Evolutionary conservation across 2,888 invertebrate species (phyloP), one percentile per base, ranked within the genome.

Genomic region (Volucella bombylans): DNA sequence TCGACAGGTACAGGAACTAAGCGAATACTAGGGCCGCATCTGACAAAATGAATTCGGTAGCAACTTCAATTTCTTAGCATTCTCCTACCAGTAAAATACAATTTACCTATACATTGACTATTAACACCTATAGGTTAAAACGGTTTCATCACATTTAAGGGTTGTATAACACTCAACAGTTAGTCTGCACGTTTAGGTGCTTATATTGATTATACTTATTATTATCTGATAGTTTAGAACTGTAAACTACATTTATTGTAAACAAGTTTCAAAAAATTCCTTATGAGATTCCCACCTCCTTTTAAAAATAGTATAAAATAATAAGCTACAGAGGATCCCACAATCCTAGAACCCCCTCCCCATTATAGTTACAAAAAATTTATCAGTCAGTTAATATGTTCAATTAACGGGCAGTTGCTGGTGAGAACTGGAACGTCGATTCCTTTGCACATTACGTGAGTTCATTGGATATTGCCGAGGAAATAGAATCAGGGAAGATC

Each of bases 401-500:
- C 82, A 86, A 59, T 82, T 86, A 62, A 78, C 78, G 59, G 86
- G 82, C 82, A 82, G 82, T 67, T 79, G 82, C 74, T 82, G 86
- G 52, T 86, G 86, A 68, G 82, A 86, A 73, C 82, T 79, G 55
- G 86, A 86, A 82, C 82, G 74, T 76, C 86, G 64, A 64, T 86
- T 79, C 12, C 82, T 73, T 78, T 82, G 82, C 54, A 77, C 65
- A 49, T 90, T 88, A 65, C 94, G 93, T 86, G 94, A 93, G 87
- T 90, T 90, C 4, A 92, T 90, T 23, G 93, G 93, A 90, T 93
- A 93, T 67, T 93, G 90, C 54, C 92, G 88, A 49, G 92, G 89
- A 87, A 91, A 90, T 43, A 90, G 87, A 61, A 97, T 96, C 81
- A 97, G 93, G 9, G 96, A 95, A 74, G 97, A 97, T 64, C 95